Evolutionary conservation across 2,797 vertebrate species (phyloP).

Genomic region (Falco concolor): DNA sequence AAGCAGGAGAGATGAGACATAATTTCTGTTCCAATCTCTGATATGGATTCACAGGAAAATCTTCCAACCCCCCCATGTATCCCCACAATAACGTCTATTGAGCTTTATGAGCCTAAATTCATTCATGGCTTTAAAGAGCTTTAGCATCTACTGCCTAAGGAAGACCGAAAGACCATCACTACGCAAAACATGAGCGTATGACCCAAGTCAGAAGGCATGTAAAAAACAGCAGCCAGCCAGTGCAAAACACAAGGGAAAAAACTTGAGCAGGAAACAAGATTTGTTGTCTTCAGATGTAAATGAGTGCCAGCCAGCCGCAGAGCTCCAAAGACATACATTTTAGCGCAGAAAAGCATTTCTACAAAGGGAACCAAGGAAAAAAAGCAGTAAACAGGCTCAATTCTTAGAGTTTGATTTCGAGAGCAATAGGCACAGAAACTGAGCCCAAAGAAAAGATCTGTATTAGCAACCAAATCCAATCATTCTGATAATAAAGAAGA

Average conservation of each 20-base stretch:
- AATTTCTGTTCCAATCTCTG: background rate
- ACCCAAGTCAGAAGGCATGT: background rate
- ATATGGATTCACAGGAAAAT: background rate
- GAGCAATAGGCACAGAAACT: slow-evolving; percentile 2
- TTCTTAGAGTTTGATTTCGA: slow-evolving; percentile 26
- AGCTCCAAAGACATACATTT: background rate
- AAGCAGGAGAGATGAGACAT: background rate
- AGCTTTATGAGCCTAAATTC: background rate
- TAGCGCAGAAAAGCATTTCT: background rate
- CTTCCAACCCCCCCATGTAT: background rate
- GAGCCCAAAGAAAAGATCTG: slow-evolving; percentile 4
- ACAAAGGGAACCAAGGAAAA: background rate
- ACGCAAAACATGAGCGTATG: background rate
- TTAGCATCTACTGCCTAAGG: background rate
- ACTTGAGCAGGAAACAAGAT: background rate
- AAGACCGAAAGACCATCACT: background rate
- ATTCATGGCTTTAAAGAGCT: background rate
- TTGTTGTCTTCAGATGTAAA: slow-evolving; percentile 16
- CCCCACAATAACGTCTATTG: background rate
- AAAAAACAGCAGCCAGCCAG: background rate
- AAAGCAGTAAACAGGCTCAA: background rate
- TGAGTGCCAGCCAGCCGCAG: background rate
- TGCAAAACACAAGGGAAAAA: background rate
- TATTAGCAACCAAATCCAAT: slow-evolving; percentile 51
- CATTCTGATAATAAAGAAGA: slow-evolving; percentile 19